Percentiles rank a stretch among this genome's conserved stretches.
Evolutionary conservation across 2,888 invertebrate species (phyloP).

Genomic region (Poecilus cupreus): DNA sequence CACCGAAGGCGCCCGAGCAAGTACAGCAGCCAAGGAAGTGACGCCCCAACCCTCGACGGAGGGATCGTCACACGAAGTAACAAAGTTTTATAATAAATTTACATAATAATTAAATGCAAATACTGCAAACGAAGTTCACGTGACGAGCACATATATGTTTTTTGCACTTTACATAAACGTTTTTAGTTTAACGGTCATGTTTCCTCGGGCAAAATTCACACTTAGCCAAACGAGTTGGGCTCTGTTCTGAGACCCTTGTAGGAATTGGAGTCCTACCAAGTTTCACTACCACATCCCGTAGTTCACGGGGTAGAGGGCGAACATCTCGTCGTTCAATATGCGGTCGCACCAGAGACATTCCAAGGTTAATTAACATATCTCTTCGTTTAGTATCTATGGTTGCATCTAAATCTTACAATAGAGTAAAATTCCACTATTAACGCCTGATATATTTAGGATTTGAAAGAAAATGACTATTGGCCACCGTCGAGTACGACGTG

Average conservation of each 20-base stretch:
- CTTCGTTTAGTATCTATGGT: not conserved
- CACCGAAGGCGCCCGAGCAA: too few relatives aligned
- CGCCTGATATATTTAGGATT: slow-evolving; percentile 17
- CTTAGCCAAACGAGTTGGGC: not conserved
- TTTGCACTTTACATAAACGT: not conserved
- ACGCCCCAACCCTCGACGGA: too few relatives aligned
- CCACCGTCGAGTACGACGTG: slow-evolving; percentile 1
- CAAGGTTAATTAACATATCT: slow-evolving; percentile 21
- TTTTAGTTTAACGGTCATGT: slow-evolving; percentile 17
- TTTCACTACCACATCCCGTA: slow-evolving; percentile 19
- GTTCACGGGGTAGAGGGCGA: slow-evolving; percentile 27
- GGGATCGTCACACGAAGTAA: too few relatives aligned
- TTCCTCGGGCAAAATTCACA: slow-evolving; percentile 24
- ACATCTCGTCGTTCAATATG: slow-evolving; percentile 36
- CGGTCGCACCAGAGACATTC: slow-evolving; percentile 2
- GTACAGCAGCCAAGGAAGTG: too few relatives aligned
- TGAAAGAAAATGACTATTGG: slow-evolving; percentile 5
- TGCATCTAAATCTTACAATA: not conserved
- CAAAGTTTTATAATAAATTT: too few relatives aligned
- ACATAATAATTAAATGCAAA: too few relatives aligned
- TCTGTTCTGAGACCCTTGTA: not conserved
- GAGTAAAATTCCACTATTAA: slow-evolving; percentile 26
- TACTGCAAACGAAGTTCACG: not conserved
- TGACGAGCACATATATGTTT: not conserved
- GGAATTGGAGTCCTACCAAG: slow-evolving; percentile 25